Conservation (phyloP, 1,140 invertebrate genomes). For the Euura saliciscinereae region DNA sequence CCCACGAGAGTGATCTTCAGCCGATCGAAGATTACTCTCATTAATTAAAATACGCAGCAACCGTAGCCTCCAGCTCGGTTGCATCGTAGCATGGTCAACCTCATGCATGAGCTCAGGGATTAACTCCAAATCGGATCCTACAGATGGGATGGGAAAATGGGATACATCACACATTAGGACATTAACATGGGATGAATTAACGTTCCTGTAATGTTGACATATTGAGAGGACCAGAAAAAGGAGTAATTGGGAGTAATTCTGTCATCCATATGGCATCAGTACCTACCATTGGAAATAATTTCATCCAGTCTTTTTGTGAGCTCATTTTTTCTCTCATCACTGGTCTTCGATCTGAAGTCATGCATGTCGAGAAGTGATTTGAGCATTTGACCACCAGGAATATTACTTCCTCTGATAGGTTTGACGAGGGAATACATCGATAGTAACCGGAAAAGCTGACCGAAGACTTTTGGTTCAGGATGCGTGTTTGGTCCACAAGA, state of each 20-base stretch:
- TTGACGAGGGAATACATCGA: background rate
- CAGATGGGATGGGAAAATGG: background rate
- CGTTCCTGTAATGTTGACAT: too few species aligned
- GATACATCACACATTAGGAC: background rate
- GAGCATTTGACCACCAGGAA: background rate
- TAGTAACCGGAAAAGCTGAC: too few species aligned
- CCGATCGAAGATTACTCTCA: too few species aligned
- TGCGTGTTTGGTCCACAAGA: too few species aligned
- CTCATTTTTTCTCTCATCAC: background rate
- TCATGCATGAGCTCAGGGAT: background rate
- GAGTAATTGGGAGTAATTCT: too few species aligned
- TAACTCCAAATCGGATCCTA: background rate
- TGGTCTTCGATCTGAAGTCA: background rate
- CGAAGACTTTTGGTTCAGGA: too few species aligned
- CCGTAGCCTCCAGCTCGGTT: too few species aligned
- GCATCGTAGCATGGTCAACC: background rate
- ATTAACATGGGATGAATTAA: too few species aligned
- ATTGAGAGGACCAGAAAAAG: background rate
- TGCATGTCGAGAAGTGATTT: background rate
- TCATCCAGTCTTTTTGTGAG: background rate
- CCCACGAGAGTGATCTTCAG: too few species aligned
- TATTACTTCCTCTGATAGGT: background rate
- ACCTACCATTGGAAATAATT: too few species aligned
- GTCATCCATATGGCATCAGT: too few species aligned
- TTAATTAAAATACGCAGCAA: too few species aligned